Base-by-base conservation (phyloP, 2,888 invertebrate species). In the Acleris sparsana region DNA sequence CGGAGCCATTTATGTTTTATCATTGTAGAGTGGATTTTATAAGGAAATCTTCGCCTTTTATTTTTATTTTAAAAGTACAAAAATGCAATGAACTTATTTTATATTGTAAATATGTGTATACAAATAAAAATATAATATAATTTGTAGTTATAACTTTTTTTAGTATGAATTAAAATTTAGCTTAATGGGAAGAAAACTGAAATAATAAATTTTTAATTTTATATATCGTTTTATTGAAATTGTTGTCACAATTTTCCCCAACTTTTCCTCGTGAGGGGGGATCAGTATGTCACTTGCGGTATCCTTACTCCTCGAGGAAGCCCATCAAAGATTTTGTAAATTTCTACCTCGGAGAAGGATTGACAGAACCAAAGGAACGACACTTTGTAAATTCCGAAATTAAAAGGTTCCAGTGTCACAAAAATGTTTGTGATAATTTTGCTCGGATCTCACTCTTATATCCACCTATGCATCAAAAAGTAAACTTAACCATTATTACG, bases 21-120 rank as follows among this genome's bases (percentile, higher is more conserved):
- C 64, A 67, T 70, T 69, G 53, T 62, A 67, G 63, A 66, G 56
- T 69, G 61, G 64, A 63, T 58, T 69, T 70, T 70, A 68, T 65
- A 69, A 67, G 59, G 63, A 58, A 62, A 64, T 69, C 55, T 63
- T 66, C 53, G 64, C 57, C 60, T 67, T 63, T 55, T 70, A 62
- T 66, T 51, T 49, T 61, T 52, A 48, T 61, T 62, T 70, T 64
- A 63, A 69, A 72, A 72, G 74, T 73, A 75, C 74, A 75, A 73
- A 73, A 72, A 82, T 78, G 81, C 80, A 86, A 87, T 86, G 81
- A 75, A 78, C 75, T 79, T 83, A 73, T 70, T 70, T 75, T 73
- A 72, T 85, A 86, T 88, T 91, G 91, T 91, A 91, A 91, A 91
- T 91, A 91, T 91, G 90, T 91, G 90, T 89, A 90, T 90, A 91